Base-by-base conservation (phyloP, 2,113 vertebrate species). In the Mellivora capensis region DNA sequence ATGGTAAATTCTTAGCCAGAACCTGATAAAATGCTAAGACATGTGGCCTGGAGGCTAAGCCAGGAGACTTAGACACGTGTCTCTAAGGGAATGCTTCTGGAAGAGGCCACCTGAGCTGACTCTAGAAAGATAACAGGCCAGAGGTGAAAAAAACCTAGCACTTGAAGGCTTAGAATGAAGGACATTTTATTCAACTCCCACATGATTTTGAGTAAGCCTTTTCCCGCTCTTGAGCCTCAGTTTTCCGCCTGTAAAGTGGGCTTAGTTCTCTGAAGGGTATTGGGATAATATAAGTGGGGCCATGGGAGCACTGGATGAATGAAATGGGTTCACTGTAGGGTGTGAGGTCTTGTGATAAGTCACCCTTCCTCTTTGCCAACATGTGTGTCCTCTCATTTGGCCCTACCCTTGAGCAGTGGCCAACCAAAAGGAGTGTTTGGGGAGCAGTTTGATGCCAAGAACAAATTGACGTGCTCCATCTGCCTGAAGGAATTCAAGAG, bases 401-500 rank as follows among this genome's bases (percentile, higher is more conserved):
- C 97, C 59, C 95, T 97, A 49, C 87, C 87, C 57, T 87, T 67
- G 54, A 94, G 88, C 93, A 99, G 98, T 89, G 97, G 98, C 94
- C 98, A 98, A 57, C 95, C 97, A 93, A 99, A 98, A 98, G 98
- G 98, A 97, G 64, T 97, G 10, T 98, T 98, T 97, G 98, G 96
- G 90, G 99, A 99, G 77, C 98, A 97, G 97, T 95, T 97, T 62
- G 99, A 99, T 87, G 96, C 6, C 90, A 99, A 99, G 98, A 99
- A 87, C 98, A 99, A 99, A 97, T 97, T 99, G 87, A 98, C 98
- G 4, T 99, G 99, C 97, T 98, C 99, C 93, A 98, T 99, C 94
- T 99, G 99, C 98, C 98, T 99, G 95, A 99, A 99, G 98, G 99
- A 99, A 95, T 99, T 99, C 97, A 99, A 99, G 98, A 99, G 99